Percentiles rank a stretch among this genome's conserved stretches.
These are phyloP conservation scores for Hydropsyche tenuis DNA, from an alignment of 1,140 invertebrate genomes.

Conservation along the genomic window DNA sequence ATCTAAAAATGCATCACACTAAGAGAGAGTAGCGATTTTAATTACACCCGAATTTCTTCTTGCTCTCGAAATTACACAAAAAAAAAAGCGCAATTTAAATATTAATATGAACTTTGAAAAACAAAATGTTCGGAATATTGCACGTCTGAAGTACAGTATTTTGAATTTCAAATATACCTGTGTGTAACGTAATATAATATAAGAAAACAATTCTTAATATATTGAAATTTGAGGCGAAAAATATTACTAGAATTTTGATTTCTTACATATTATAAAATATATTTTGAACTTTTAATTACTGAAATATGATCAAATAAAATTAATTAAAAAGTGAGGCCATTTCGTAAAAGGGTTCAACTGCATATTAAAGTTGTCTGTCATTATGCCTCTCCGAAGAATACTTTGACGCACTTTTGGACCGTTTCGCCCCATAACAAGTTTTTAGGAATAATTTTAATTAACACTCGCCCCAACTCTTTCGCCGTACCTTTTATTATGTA, in stretches of 20 bases:
- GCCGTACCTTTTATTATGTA: background rate
- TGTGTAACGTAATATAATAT: too few species aligned
- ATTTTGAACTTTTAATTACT: background rate
- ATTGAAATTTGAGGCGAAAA: too few species aligned
- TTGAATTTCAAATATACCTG: too few species aligned
- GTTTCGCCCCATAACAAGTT: conserved; percentile 48
- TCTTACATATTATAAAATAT: background rate
- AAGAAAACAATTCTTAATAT: too few species aligned
- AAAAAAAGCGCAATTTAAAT: background rate
- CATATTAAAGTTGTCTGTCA: conserved; percentile 33
- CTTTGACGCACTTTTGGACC: conserved; percentile 35
- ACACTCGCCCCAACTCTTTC: conserved; percentile 47
- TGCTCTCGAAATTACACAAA: background rate
- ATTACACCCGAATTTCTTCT: conserved; percentile 13
- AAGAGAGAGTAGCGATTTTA: conserved; percentile 31
- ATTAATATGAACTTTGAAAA: too few species aligned
- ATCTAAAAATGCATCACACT: conserved; percentile 41
- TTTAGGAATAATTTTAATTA: conserved; percentile 50
- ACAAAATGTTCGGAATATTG: too few species aligned
- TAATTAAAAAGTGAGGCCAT: conserved; percentile 1
- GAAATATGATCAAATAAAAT: background rate
- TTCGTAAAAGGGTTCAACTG: background rate
- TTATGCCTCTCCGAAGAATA: conserved; percentile 38
- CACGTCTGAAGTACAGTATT: too few species aligned
- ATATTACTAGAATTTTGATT: too few species aligned